Evolutionary conservation across 2,888 invertebrate species (phyloP).

Genomic region (Coelopa pilipes): DNA sequence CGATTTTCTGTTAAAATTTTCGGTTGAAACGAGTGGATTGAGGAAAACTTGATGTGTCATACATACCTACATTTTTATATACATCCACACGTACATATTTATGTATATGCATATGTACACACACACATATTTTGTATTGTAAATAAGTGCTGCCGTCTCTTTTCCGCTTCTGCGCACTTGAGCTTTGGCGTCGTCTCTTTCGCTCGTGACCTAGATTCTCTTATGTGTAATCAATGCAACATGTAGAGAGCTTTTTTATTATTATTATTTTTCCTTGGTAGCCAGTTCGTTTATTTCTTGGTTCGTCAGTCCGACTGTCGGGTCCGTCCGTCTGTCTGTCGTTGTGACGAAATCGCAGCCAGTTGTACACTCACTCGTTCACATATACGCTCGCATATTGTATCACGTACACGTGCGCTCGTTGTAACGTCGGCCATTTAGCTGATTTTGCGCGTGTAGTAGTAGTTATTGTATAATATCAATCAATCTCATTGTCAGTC

Average conservation of each 20-base stretch:
- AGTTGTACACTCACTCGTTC: conserved; percentile 23
- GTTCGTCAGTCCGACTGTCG: conserved; percentile 25
- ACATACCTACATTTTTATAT: conserved; percentile 16
- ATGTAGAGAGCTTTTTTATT: conserved; percentile 55
- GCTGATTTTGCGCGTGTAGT: conserved; percentile 11
- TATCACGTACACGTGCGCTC: conserved; percentile 17
- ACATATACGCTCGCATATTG: background rate
- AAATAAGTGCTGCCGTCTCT: conserved; percentile 55
- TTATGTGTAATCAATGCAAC: conserved; percentile 65
- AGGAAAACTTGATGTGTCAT: conserved; percentile 29
- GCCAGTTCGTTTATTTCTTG: conserved; percentile 34
- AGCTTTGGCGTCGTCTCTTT: conserved; percentile 64
- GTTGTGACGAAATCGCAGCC: conserved; percentile 32
- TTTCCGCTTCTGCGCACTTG: conserved; percentile 61
- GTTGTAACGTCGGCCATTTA: conserved; percentile 10
- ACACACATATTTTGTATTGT: background rate
- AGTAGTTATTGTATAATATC: conserved; percentile 33
- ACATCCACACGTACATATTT: conserved; percentile 14
- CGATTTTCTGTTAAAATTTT: background rate
- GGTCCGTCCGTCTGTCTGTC: conserved; percentile 18
- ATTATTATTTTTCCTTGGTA: conserved; percentile 39
- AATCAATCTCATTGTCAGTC: conserved; percentile 23
- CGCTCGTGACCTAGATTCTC: conserved; percentile 68
- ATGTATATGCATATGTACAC: conserved; percentile 5
- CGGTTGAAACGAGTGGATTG: conserved; percentile 6